These are phyloP conservation scores for Equus przewalskii DNA, from an alignment of 2,113 vertebrate genomes.

Conservation along the genomic window DNA sequence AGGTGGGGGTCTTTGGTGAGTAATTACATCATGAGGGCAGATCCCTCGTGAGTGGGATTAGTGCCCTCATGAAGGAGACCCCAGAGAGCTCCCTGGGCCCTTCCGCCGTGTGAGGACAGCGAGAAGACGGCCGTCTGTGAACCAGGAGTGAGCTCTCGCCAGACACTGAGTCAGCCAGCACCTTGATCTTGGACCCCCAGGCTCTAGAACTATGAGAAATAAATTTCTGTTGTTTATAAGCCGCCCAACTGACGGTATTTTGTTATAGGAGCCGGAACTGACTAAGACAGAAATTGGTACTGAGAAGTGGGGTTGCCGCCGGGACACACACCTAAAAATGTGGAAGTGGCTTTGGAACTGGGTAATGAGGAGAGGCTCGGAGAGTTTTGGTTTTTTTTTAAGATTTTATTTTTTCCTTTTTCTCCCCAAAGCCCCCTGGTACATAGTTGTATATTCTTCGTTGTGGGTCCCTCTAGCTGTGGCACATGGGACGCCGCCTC, in stretches of 20 bases:
- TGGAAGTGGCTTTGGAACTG: not conserved
- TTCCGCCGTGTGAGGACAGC: not conserved
- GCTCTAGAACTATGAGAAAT: not conserved
- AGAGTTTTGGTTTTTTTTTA: no score
- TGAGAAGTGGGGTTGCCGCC: not conserved
- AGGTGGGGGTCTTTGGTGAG: not conserved
- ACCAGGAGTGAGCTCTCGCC: fast-evolving
- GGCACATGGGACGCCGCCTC: no score
- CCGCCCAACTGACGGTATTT: not conserved
- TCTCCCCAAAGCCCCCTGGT: no score
- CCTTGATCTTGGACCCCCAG: not conserved
- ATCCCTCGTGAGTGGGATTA: fast-evolving
- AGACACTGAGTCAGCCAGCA: not conserved
- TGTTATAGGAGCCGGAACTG: fast-evolving
- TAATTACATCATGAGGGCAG: no score
- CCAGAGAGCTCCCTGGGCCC: not conserved
- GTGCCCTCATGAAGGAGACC: not conserved
- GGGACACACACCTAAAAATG: not conserved
- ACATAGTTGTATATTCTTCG: no score
- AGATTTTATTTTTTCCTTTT: no score
- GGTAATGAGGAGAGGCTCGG: not conserved
- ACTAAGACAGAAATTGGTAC: not conserved
- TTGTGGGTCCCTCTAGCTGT: no score
- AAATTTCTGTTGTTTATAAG: not conserved
- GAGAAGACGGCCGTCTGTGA: not conserved